These are phyloP conservation scores for Plagodis pulveraria DNA, from an alignment of 2,888 invertebrate species.

Conservation along the genomic window DNA sequence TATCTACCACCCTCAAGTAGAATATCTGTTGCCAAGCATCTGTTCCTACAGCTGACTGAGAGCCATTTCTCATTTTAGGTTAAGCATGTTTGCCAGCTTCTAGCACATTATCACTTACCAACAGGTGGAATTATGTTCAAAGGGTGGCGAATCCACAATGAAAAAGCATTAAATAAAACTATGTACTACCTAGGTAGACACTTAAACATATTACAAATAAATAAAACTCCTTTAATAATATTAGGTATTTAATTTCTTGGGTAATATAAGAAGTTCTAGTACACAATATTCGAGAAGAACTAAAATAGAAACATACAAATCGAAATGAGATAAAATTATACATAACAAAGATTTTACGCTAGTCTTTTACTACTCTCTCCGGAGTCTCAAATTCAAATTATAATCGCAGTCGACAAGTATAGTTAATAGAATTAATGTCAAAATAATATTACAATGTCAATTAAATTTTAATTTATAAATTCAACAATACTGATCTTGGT, in stretches of 20 bases:
- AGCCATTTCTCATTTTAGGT: no score
- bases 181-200: no score
- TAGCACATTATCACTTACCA: no score
- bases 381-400: conserved; percentile 31
- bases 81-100: no score
- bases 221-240: not conserved
- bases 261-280: conserved; percentile 19
- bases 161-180: no score
- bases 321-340: conserved; percentile 32
- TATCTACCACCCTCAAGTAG: no score
- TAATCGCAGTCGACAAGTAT: not conserved
- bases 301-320: conserved; percentile 19
- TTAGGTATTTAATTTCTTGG: conserved; percentile 40
- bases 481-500: conserved; percentile 57
- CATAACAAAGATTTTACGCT: conserved; percentile 36
- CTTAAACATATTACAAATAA: not conserved
- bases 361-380: conserved; percentile 75
- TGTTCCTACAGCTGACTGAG: no score
- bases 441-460: not conserved
- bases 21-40: no score
- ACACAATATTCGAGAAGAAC: conserved; percentile 52
- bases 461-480: not conserved
- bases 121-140: no score
- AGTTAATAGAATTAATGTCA: no score
- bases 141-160: no score